phyloP scores from a whole-genome alignment of 2,888 invertebrate species.

The Heliconius aoede region DNA sequence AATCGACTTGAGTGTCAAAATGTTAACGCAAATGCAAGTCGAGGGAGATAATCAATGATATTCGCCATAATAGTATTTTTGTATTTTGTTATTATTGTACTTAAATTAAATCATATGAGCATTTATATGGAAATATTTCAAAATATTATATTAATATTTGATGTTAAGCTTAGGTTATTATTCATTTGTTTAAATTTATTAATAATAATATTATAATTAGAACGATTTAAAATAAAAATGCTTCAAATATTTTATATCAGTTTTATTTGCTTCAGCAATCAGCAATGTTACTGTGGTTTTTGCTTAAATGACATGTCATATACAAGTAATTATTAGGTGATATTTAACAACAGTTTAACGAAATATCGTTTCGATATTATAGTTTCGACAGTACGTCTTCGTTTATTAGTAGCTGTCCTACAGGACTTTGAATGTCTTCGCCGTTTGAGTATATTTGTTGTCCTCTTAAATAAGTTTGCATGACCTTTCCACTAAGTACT shows the following conservation, averaged over 20 bases:
- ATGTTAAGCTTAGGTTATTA: not conserved
- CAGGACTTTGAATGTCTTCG: slow-evolving; percentile 64
- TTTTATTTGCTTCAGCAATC: not conserved
- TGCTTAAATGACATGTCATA: not conserved
- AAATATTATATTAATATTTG: too few species aligned
- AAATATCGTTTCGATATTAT: not conserved
- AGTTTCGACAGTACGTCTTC: slow-evolving; percentile 37
- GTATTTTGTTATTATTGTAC: too few species aligned
- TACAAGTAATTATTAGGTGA: not conserved
- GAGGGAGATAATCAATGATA: too few species aligned
- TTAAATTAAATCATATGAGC: too few species aligned
- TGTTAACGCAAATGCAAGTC: too few species aligned
- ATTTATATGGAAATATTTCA: not conserved
- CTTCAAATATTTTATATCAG: not conserved
- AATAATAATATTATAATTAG: not conserved
- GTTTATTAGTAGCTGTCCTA: slow-evolving; percentile 75
- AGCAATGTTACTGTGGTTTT: not conserved
- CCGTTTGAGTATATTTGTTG: slow-evolving; percentile 82
- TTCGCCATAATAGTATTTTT: too few species aligned
- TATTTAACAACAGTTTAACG: not conserved
- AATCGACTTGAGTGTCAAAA: too few species aligned
- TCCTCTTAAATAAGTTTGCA: slow-evolving; percentile 86
- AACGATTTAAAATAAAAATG: not conserved
- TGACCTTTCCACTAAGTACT: slow-evolving; percentile 84
- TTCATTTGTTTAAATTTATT: not conserved